Base-by-base conservation (phyloP, 2,888 invertebrate species). In the Agrochola lychnidis region DNA sequence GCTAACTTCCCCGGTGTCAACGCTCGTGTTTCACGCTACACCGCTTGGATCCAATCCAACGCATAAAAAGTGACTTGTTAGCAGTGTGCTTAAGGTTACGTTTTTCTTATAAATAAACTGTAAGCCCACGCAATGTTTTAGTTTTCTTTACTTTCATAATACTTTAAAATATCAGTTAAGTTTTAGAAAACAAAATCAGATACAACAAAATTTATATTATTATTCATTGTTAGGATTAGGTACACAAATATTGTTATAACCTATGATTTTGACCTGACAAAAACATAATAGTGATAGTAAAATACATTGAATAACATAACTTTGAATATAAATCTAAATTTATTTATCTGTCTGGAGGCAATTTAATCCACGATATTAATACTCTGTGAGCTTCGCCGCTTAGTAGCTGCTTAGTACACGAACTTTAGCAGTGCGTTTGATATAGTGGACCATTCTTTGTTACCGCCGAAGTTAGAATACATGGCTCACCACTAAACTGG, bases 1-100 rank as follows among this genome's bases (percentile, higher is more conserved):
- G 69, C 91, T 12, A 7, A 19, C 9, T 94, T 78, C 85, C 94
- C 94, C n/a, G 93, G 94, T 14, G 92, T 94, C 71, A 94, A 94
- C 70, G 85, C 89, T 16, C 91, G 93, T 6, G 93, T 94, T 0
- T 91, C 92, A 0, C 80, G 90, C 1, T 93, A 73, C 83, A 89
- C 91, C 4, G 0, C 76, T 40, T 94, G 94, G 94, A 93, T 94
- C 22, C 84, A 89, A n/a, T 30, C 66, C 5, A 92, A 92, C 69
- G 89, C 91, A 42, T 92, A 89, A 87, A 51, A 76, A 53, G 25
- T 10, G 12, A 53, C 14, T 51, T 57, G 0, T 22, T 16, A 10
- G 3, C 12, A 56, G 1, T 40, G 48, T 22, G 16, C n/a, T 57
- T 7, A 42, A 9, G 10, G 12, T 40, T 48, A 70, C 62, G 36